Base-by-base conservation (phyloP, 1,140 invertebrate genomes). In the Sinella curviseta region DNA sequence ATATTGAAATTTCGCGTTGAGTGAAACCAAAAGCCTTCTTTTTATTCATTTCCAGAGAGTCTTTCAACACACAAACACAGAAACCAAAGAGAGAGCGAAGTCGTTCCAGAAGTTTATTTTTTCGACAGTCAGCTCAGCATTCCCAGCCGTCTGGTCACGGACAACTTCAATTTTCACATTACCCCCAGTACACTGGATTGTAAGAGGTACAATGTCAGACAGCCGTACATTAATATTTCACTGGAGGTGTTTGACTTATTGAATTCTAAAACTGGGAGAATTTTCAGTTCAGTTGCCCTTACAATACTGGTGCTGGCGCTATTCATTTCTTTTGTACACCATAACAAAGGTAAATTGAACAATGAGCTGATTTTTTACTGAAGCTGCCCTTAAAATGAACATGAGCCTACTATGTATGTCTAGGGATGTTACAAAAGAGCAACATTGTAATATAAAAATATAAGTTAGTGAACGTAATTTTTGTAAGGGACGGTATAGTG, bases 141-240 rank as follows among this genome's bases (percentile, higher is more conserved):
- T 30, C 31, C 48, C 78, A 76, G 33, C n/a, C 60, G 24, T 55
- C 55, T n/a, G 55, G 65, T 12, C 31, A 30, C n/a, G 74, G 78
- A 34, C 74, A 79, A 60, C 30, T 75, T 2, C 78, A 74, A 31
- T 80, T 76, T 28, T 55, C 76, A n/a, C 17, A 76, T 48, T 34
- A 60, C 73, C 79, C 79, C 31, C 79, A 80, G 39, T 80, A 80
- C 34, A 80, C 79, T 35, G 79, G 79, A 20, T 70, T 80, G 26
- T 80, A 70, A 78, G 14, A 54, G 20, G 39, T 70, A 33, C 26
- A 33, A 70, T 60, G n/a, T n/a, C n/a, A n/a, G n/a, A 17, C 3
- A 26, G 57, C 12, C 24, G 8, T n/a, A 60, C 24, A 60, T 60
- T 60, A n/a, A n/a, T n/a, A n/a, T 48, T 48, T 48, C 20, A 48